These are phyloP conservation scores for Panthera tigris DNA, from an alignment of 2,113 vertebrate species.

Conservation along the genomic window DNA sequence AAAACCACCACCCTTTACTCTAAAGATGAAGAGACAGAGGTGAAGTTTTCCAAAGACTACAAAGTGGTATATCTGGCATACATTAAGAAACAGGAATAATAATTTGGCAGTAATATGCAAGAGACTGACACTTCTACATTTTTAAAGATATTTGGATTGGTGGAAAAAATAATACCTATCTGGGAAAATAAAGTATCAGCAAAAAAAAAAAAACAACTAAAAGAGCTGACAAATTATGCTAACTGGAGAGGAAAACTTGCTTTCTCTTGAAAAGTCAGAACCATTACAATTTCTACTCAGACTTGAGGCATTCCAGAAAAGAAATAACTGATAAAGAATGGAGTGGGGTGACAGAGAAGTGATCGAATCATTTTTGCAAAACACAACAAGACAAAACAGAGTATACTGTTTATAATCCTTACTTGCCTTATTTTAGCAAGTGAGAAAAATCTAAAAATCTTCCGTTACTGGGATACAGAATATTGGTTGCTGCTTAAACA, in stretches of 20 bases:
- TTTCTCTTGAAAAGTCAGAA: conserved; percentile 28
- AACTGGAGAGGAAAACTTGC: conserved; percentile 41
- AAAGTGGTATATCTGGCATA: not conserved
- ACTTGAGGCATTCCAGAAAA: not conserved
- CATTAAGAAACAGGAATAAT: not conserved
- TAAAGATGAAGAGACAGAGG: not conserved
- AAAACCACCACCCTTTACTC: not conserved
- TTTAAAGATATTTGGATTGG: not conserved
- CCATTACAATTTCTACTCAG: not conserved
- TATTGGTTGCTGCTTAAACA: not conserved
- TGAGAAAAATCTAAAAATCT: conserved; percentile 1
- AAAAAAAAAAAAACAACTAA: not conserved
- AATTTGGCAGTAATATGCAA: not conserved
- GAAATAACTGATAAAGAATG: conserved; percentile 9
- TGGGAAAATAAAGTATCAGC: not conserved
- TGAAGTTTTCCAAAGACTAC: not conserved
- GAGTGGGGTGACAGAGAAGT: not conserved
- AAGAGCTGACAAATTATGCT: not conserved
- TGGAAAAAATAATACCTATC: not conserved
- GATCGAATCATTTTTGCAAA: conserved; percentile 3
- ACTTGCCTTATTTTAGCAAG: not conserved
- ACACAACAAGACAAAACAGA: not conserved
- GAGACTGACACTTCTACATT: not conserved
- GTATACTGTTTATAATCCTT: not conserved
- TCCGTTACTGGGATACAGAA: not conserved